Conservation (phyloP, 2,113 vertebrate species). For the Anas platyrhynchos region DNA sequence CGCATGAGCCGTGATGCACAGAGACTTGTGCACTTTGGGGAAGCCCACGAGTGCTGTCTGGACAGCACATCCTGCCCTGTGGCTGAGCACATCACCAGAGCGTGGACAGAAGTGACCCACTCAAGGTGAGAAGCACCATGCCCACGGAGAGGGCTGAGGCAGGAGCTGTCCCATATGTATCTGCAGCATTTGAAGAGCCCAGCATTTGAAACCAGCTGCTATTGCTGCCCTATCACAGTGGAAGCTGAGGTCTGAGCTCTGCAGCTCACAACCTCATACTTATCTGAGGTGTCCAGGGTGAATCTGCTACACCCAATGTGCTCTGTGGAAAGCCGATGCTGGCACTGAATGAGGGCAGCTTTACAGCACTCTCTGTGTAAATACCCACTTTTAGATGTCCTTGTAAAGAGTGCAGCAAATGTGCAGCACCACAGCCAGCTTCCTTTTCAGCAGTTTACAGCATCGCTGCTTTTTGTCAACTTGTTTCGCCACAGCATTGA, state of each 20-base stretch:
- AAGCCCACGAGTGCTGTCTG: neutral
- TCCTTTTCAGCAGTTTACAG: neutral
- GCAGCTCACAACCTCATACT: rapidly evolving
- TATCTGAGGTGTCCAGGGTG: neutral
- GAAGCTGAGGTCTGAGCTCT: neutral
- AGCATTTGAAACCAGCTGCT: neutral
- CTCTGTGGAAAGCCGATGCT: neutral
- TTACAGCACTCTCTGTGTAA: neutral
- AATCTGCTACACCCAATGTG: neutral
- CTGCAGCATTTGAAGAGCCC: neutral
- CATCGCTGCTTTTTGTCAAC: neutral
- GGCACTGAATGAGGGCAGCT: neutral
- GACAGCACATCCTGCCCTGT: neutral
- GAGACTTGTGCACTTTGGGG: neutral
- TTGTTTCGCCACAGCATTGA: neutral
- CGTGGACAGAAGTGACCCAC: too few relatives aligned
- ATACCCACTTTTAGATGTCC: neutral
- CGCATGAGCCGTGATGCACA: neutral
- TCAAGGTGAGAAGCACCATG: rapidly evolving
- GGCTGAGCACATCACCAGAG: neutral
- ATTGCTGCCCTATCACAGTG: neutral
- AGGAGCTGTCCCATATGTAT: neutral
- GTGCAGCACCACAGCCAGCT: neutral
- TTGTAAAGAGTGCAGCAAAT: neutral
- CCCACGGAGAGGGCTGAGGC: neutral